Percentiles rank a stretch among this genome's conserved stretches.
Conservation (phyloP, 2,888 invertebrate genomes). For the Ctenicera cuprea region DNA sequence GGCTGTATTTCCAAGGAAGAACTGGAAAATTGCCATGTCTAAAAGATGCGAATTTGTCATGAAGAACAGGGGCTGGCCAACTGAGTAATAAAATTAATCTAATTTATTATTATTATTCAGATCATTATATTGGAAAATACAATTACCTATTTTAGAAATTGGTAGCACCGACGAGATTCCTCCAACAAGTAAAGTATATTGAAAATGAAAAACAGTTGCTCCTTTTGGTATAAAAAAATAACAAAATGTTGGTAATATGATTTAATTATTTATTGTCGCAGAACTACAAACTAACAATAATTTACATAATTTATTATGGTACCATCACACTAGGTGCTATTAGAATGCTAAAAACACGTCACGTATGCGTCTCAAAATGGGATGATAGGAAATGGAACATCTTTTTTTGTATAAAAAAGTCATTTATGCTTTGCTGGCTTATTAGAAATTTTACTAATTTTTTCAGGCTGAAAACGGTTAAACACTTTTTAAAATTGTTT, state of each 20-base stretch:
- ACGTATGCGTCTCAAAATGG: slow-evolving; percentile 42
- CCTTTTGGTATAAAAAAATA: too few species aligned
- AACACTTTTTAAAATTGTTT: slow-evolving; percentile 9
- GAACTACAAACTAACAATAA: slow-evolving; percentile 19
- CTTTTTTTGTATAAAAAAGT: slow-evolving; percentile 28
- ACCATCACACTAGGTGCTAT: slow-evolving; percentile 25
- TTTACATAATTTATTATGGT: slow-evolving; percentile 23
- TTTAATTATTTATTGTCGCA: slow-evolving; percentile 9
- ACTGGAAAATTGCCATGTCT: too few species aligned
- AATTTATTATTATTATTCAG: too few species aligned
- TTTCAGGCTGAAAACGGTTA: slow-evolving; percentile 31
- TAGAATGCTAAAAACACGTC: slow-evolving; percentile 35
- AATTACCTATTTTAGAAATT: too few species aligned
- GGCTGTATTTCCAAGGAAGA: too few species aligned
- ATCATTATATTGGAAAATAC: too few species aligned
- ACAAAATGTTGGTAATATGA: background rate
- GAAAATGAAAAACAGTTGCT: too few species aligned
- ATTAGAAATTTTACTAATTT: slow-evolving; percentile 25
- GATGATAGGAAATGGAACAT: slow-evolving; percentile 49
- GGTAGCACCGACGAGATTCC: too few species aligned
- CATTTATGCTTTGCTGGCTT: slow-evolving; percentile 39
- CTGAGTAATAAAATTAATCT: too few species aligned
- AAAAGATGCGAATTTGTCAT: too few species aligned
- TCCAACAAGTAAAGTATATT: too few species aligned
- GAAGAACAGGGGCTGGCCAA: too few species aligned